Evolutionary conservation across 2,113 vertebrate genomes (phyloP), one percentile per base, ranked within the genome.

Genomic region (Rhinoderma darwinii): DNA sequence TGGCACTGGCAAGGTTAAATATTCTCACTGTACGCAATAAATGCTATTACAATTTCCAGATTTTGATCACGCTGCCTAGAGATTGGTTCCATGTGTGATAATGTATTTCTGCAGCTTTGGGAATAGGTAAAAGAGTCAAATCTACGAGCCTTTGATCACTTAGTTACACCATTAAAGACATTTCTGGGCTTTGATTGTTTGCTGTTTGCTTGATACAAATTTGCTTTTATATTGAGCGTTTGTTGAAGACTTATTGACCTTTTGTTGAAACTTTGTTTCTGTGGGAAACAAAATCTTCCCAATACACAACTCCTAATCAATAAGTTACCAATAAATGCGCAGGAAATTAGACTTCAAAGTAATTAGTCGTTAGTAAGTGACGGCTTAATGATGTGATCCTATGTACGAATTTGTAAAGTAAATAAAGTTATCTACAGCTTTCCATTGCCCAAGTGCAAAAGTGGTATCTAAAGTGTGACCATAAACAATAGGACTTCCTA

Each of bases 21-120:
- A 88, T 90, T 89, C 94, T 95, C 95, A 93, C 92, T 92, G 94
- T 94, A 89, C 89, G 93, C 94, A 95, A 95, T 91, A 86, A 91
- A 94, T 93, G 87, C 94, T 92, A 91, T 90, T 88, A 86, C 93
- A 93, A 94, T 95, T 96, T 94, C 93, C 90, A 90, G 92, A 93
- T 93, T 92, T 88, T 93, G 93, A 95, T 95, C 93, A 90, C 92
- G 91, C 90, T 93, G 87, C 90, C 89, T 92, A 90, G 89, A 92
- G 94, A 96, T 93, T 91, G 95, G 95, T 95, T 94, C 93, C 93
- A 93, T 92, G 94, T 95, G 95, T 91, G 94, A 96, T 95, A 93
- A 94, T 93, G 94, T 92, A 91, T 91, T 93, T 89, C 92, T 94
- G 93, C 93, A 92, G 92, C 91, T 92, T 91, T 91, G 92, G 92